These are phyloP conservation scores for Ochlodes sylvanus DNA, from an alignment of 2,888 invertebrate species.

Conservation along the genomic window DNA sequence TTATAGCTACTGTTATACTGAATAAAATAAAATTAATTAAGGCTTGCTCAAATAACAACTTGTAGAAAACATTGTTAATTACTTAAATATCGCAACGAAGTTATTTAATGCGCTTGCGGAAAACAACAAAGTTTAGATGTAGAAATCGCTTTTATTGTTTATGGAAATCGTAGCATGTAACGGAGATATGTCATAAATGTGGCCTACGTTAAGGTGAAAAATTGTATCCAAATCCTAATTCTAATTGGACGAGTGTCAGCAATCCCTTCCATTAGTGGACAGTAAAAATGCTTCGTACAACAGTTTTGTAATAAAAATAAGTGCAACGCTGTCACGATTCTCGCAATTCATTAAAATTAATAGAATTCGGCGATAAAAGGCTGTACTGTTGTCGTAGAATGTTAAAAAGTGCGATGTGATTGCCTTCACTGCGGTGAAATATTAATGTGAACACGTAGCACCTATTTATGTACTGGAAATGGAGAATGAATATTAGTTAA, in stretches of 20 bases:
- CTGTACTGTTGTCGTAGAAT: constrained; percentile 15
- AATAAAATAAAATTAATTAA: too few relatives aligned
- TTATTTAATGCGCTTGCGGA: too few relatives aligned
- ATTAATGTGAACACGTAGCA: constrained; percentile 12
- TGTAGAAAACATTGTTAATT: too few relatives aligned
- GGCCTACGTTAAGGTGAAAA: too few relatives aligned
- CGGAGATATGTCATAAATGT: too few relatives aligned
- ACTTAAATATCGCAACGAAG: too few relatives aligned
- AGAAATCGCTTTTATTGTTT: too few relatives aligned
- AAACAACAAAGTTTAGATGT: too few relatives aligned
- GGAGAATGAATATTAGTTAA: not conserved
- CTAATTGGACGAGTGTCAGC: not conserved
- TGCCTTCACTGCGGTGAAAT: constrained; percentile 10
- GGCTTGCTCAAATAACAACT: too few relatives aligned
- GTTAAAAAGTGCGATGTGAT: constrained; percentile 25
- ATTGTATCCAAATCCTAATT: too few relatives aligned
- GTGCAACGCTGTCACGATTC: constrained; percentile 17
- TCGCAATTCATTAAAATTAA: constrained; percentile 36
- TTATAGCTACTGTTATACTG: too few relatives aligned
- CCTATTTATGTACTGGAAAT: not conserved
- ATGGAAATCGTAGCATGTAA: too few relatives aligned
- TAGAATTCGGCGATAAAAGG: constrained; percentile 31
- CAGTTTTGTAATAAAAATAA: constrained; percentile 27
- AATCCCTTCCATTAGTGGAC: not conserved
- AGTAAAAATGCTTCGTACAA: constrained; percentile 22